Conservation (phyloP, 2,113 vertebrate species). For the Brachyhypopomus gauderio region DNA sequence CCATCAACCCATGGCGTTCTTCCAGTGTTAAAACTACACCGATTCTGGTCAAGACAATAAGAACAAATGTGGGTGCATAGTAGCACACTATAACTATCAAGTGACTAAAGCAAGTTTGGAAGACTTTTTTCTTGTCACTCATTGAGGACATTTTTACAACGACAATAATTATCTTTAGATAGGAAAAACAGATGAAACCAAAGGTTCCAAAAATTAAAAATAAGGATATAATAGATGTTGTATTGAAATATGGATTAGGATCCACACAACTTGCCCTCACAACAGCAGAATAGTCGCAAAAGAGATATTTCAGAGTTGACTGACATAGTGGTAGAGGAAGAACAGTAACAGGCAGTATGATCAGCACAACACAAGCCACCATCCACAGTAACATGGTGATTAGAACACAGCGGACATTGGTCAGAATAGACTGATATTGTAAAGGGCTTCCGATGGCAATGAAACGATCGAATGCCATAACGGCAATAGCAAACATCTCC, state of each 20-base stretch:
- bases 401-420: conserved; percentile 22
- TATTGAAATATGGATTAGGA: conserved; percentile 30
- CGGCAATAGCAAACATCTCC: conserved; percentile 53
- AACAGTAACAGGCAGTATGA: background rate
- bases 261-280: conserved; percentile 44
- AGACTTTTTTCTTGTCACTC: conserved; percentile 48
- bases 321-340: conserved; percentile 30
- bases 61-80: conserved; percentile 43
- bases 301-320: conserved; percentile 24
- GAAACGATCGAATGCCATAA: conserved; percentile 56
- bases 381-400: conserved; percentile 28
- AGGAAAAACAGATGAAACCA: conserved; percentile 48
- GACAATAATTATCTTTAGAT: conserved; percentile 29
- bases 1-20: conserved; percentile 31
- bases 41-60: conserved; percentile 42
- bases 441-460: conserved; percentile 53
- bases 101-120: conserved; percentile 55
- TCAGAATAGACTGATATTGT: conserved; percentile 49
- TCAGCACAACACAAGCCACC: conserved; percentile 1
- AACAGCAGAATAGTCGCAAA: conserved; percentile 45
- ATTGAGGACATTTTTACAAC: conserved; percentile 33
- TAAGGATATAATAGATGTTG: background rate
- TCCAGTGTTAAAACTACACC: conserved; percentile 52
- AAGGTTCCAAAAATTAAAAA: conserved; percentile 47
- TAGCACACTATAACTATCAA: conserved; percentile 54